Conservation (phyloP, 1,140 invertebrate species). For the Microplitis demolitor region DNA sequence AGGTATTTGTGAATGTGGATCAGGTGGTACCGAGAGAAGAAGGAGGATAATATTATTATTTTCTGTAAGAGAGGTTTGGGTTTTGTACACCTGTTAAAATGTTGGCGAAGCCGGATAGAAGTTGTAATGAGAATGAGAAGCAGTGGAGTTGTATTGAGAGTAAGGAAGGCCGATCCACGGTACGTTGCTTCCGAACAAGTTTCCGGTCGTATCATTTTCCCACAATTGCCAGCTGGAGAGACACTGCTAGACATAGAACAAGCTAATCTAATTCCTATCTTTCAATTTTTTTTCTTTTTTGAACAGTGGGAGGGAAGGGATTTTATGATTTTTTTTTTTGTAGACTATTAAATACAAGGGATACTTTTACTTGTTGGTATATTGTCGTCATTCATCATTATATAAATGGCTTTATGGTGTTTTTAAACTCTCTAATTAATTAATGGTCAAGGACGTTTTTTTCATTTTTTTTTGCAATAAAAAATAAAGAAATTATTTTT, state of each 20-base stretch:
- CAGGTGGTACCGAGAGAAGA: background rate
- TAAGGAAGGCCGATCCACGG: constrained; percentile 45
- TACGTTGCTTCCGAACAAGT: constrained; percentile 42
- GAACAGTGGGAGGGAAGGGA: background rate
- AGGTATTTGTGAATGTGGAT: background rate
- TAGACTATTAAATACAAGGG: background rate
- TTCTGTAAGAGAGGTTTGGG: too few relatives aligned
- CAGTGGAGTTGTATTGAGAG: constrained; percentile 39
- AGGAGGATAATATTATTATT: background rate
- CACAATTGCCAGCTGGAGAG: constrained; percentile 31
- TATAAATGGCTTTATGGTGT: background rate
- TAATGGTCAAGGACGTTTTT: constrained; percentile 15
- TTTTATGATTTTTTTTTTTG: background rate
- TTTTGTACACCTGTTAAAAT: background rate
- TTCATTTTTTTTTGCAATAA: too few relatives aligned
- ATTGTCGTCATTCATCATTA: background rate
- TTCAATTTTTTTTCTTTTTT: background rate
- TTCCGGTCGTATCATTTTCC: constrained; percentile 47
- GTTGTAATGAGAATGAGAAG: constrained; percentile 6
- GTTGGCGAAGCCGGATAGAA: background rate
- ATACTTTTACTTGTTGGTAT: background rate
- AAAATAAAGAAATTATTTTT: too few relatives aligned
- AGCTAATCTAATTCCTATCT: background rate
- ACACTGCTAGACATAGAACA: background rate
- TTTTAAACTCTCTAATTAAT: background rate